Conservation (phyloP, 2,888 invertebrate species). For the Leptinotarsa peninsularis region DNA sequence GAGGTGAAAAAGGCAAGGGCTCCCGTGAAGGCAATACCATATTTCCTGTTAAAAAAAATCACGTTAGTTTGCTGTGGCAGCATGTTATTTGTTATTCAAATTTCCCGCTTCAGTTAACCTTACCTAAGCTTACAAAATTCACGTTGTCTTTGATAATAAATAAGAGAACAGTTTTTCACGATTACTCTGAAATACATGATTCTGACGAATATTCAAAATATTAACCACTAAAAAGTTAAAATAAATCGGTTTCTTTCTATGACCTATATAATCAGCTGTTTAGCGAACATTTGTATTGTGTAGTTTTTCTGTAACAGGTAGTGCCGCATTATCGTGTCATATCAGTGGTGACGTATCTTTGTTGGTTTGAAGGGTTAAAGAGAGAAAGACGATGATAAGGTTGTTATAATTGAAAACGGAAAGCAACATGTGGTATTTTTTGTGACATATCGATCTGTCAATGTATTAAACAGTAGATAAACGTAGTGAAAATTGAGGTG, state of each 20-base stretch:
- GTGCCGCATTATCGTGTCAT: conserved; percentile 42
- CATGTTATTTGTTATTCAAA: conserved; percentile 38
- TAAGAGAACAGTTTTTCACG: conserved; percentile 59
- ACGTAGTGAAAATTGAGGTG: conserved; percentile 35
- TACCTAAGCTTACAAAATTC: conserved; percentile 60
- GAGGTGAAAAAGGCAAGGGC: conserved; percentile 68
- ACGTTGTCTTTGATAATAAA: conserved; percentile 61
- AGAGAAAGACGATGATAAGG: conserved; percentile 35
- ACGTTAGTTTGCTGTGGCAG: conserved; percentile 2
- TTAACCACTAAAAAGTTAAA: background rate
- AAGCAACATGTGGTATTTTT: conserved; percentile 60
- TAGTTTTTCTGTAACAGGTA: conserved; percentile 40
- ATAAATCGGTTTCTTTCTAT: background rate
- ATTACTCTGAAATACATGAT: conserved; percentile 60
- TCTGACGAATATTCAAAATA: conserved; percentile 13
- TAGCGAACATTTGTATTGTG: background rate
- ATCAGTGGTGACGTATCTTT: conserved; percentile 29
- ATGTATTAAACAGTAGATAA: conserved; percentile 37
- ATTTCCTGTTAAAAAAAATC: conserved; percentile 66
- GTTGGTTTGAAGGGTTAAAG: conserved; percentile 23
- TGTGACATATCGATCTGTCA: conserved; percentile 57
- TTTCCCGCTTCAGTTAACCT: conserved; percentile 45
- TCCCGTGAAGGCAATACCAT: conserved; percentile 72
- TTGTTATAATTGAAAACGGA: conserved; percentile 48
- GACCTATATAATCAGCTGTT: conserved; percentile 34